Evolutionary conservation across 2,113 vertebrate genomes (phyloP).

Genomic region (Athene cunicularia): DNA sequence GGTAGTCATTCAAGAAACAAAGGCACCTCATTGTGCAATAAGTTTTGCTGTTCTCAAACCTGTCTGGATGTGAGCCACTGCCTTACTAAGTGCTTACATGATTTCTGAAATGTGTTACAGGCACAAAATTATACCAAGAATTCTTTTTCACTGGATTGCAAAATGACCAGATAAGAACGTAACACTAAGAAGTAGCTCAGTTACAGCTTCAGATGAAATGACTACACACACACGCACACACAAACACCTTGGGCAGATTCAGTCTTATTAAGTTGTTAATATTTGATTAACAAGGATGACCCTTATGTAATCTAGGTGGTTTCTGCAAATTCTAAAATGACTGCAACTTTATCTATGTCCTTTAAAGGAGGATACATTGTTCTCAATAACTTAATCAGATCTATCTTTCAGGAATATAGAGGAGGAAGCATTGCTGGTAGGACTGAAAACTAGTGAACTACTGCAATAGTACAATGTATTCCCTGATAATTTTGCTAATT

Average conservation of each 20-base stretch:
- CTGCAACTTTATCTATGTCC: background rate
- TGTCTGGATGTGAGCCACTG: background rate
- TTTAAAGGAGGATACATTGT: background rate
- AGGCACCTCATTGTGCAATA: background rate
- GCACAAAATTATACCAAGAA: background rate
- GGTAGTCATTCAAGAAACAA: background rate
- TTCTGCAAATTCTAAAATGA: background rate
- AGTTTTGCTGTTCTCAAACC: background rate
- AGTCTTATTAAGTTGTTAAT: background rate
- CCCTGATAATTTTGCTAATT: conserved; percentile 66
- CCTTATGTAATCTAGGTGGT: background rate
- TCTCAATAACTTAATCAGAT: background rate
- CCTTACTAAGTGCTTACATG: background rate
- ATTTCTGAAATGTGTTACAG: background rate
- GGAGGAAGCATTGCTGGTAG: background rate
- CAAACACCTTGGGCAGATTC: background rate
- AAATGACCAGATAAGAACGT: background rate
- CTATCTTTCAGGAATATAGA: background rate
- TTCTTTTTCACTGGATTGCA: background rate
- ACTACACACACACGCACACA: background rate
- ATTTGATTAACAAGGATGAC: background rate
- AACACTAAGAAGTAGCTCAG: background rate
- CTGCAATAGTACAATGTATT: background rate
- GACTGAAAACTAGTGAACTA: conserved; percentile 24
- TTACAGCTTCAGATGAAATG: background rate